phyloP scores from a whole-genome alignment of 2,797 vertebrate species.

The Pempheris klunzingeri region DNA sequence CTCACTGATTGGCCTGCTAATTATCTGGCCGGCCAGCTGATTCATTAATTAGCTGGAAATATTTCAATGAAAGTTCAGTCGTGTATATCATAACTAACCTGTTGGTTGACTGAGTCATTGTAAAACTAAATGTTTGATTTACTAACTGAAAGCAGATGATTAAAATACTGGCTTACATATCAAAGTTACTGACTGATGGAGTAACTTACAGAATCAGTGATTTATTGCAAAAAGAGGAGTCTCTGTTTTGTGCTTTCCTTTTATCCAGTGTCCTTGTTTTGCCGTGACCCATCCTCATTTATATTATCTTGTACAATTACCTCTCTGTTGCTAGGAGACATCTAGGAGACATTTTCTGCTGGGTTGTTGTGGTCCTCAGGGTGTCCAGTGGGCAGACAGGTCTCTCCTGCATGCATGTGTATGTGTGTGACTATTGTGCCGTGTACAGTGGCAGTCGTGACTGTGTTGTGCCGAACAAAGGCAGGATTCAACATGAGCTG shows the following conservation, averaged over 20 bases:
- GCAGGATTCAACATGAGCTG: slow-evolving; percentile 38
- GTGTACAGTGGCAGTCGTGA: slow-evolving; percentile 54
- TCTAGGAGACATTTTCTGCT: slow-evolving; percentile 48
- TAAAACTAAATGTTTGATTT: neutral
- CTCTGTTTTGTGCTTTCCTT: slow-evolving; percentile 4
- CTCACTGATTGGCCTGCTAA: slow-evolving; percentile 29
- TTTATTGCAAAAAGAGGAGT: slow-evolving; percentile 24
- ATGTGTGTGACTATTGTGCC: slow-evolving; percentile 49
- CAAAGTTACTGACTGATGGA: slow-evolving; percentile 11
- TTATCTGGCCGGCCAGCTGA: slow-evolving; percentile 31
- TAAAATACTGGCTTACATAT: slow-evolving; percentile 8
- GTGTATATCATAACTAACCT: slow-evolving; percentile 2
- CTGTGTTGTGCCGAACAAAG: slow-evolving; percentile 36
- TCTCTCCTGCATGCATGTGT: slow-evolving; percentile 43
- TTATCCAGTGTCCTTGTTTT: slow-evolving; percentile 48
- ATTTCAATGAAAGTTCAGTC: slow-evolving; percentile 14
- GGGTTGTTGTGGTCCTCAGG: slow-evolving; percentile 63
- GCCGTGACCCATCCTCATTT: slow-evolving; percentile 62
- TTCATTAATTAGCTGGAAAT: slow-evolving; percentile 30
- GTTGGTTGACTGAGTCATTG: neutral
- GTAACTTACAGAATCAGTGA: slow-evolving; percentile 20
- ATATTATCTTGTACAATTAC: slow-evolving; percentile 67
- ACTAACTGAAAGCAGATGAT: neutral
- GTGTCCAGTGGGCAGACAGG: slow-evolving; percentile 62
- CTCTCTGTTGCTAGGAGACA: slow-evolving; percentile 79